A percentile compares a stretch with the other conserved stretches of the same genome.
These are phyloP conservation scores for Diplodus puntazzo DNA, from an alignment of 2,797 vertebrate genomes.

Conservation along the genomic window DNA sequence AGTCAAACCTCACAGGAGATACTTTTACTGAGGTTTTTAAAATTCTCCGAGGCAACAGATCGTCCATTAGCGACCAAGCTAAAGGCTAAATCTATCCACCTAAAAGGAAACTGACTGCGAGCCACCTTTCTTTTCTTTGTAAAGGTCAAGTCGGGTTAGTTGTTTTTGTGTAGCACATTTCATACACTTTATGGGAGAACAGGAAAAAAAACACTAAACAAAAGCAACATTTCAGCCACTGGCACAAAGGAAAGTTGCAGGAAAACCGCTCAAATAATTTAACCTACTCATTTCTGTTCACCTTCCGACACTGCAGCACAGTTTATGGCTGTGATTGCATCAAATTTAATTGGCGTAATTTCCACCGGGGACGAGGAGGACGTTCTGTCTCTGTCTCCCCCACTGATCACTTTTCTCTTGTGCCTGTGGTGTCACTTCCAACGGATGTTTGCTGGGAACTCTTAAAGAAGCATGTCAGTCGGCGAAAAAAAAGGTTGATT, in stretches of 20 bases:
- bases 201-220: too few relatives aligned
- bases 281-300: neutral
- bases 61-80: neutral
- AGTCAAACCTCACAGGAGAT: neutral
- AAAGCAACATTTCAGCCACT: too few relatives aligned
- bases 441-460: neutral
- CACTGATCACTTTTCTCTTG: too few relatives aligned
- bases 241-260: too few relatives aligned
- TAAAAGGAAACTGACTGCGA: neutral
- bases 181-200: too few relatives aligned
- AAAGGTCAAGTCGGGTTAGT: too few relatives aligned
- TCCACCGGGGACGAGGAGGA: neutral
- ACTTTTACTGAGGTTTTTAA: neutral
- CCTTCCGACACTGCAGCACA: neutral
- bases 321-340: neutral
- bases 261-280: neutral
- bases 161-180: too few relatives aligned
- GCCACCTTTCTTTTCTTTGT: too few relatives aligned
- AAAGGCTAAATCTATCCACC: neutral
- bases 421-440: too few relatives aligned
- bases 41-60: neutral
- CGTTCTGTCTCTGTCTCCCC: neutral
- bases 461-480: too few relatives aligned
- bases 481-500: neutral
- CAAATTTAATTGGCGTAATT: neutral